Base-by-base conservation (phyloP, 2,888 invertebrate species). In the Junonia oenone region DNA sequence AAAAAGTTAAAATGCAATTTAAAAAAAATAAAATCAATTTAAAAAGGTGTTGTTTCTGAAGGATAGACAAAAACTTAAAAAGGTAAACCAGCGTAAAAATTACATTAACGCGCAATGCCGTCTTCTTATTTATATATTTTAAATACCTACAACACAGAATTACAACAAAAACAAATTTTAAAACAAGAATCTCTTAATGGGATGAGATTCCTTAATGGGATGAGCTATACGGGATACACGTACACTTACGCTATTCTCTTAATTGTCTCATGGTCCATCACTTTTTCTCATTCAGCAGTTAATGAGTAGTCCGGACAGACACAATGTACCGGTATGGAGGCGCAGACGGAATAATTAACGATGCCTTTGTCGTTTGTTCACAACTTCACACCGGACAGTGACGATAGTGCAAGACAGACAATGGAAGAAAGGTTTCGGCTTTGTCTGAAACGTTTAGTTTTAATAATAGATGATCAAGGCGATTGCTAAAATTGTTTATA, bases 351-450 rank as follows among this genome's bases (percentile, higher is more conserved):
- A 51, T 59, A 45, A 56, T 59, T 56, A 47, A 49, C 47, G 47
- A 37, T 33, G 38, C 37, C 54, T 54, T 57, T 59, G 59, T 59
- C 52, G 45, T n/a, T n/a, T n/a, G n/a, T 47, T 37, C 35, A 37
- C 33, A 29, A 13, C 26, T 45, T 54, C 35, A 45, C 45, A 9
- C 31, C 15, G 8, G 17, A 26, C 38, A 40, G 19, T 40, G 1
- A 40, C 31, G 26, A 40, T 47, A 26, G 46, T 56, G 33, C 13
- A 6, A 17, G 47, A 35, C 14, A 15, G 19, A 53, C 49, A 49
- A 49, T 49, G 15, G 37, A n/a, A 31, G 37, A 47, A 56, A 40
- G 26, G 40, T 33, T 53, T 17, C 46, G 38, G 37, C 27, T 46
- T 54, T 47, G 47, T 54, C 19, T 19, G 9, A 46, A 17, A 14